Conservation (phyloP, 2,797 vertebrate species). For the Anguilla obscura region DNA sequence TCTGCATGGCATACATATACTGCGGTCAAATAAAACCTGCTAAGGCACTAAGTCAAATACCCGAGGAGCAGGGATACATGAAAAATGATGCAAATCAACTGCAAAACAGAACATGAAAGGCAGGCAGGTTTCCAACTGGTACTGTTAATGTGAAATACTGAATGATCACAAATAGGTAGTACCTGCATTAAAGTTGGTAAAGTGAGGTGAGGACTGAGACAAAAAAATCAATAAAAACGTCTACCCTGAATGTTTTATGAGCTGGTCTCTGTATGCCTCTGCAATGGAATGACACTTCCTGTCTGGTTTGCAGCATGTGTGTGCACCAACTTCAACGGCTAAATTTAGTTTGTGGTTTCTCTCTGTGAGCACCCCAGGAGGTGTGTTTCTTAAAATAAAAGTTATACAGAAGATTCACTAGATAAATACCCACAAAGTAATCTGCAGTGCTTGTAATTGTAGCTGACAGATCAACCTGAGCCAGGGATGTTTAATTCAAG, state of each 20-base stretch:
- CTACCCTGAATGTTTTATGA: neutral
- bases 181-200: neutral
- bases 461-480: neutral
- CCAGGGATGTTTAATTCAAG: neutral
- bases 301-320: neutral
- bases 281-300: conserved; percentile 20
- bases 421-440: conserved; percentile 9
- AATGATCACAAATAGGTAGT: neutral
- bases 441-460: neutral
- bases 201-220: neutral
- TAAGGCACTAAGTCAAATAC: conserved; percentile 18
- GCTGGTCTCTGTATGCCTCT: conserved; percentile 1
- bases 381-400: conserved; percentile 17
- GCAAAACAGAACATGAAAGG: neutral
- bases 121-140: neutral
- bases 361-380: neutral
- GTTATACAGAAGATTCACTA: neutral
- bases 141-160: neutral
- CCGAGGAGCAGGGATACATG: neutral
- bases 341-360: conserved; percentile 32
- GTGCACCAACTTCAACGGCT: neutral
- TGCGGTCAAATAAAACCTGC: conserved; percentile 4
- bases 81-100: neutral
- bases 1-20: neutral
- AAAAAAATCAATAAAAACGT: neutral